Evolutionary conservation across 2,113 vertebrate species (phyloP).

Genomic region (Caranx melampygus): DNA sequence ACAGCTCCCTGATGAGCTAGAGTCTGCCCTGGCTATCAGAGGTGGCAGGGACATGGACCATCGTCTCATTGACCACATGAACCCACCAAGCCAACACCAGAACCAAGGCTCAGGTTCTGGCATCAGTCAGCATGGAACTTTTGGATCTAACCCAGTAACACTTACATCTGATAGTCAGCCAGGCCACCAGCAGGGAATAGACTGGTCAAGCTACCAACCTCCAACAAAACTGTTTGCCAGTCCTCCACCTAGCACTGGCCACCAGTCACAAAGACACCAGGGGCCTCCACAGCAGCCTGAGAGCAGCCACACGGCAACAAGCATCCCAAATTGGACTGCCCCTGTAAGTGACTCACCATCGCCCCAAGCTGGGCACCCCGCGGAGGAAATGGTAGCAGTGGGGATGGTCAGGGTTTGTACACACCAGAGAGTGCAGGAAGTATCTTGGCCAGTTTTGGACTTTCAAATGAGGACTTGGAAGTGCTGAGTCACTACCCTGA

Average conservation of each 20-base stretch:
- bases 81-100: conserved; percentile 51
- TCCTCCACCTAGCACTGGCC: conserved; percentile 36
- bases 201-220: conserved; percentile 77
- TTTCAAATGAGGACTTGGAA: conserved; percentile 94
- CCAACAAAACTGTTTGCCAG: conserved; percentile 71
- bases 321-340: conserved; percentile 50
- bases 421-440: conserved; percentile 92
- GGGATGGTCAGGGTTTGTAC: conserved; percentile 79
- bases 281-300: conserved; percentile 52
- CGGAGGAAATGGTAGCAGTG: conserved; percentile 18
- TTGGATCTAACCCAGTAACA: conserved; percentile 33
- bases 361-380: conserved; percentile 54
- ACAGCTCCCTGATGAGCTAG: conserved; percentile 76
- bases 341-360: conserved; percentile 22
- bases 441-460: conserved; percentile 93
- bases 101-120: conserved; percentile 52
- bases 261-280: conserved; percentile 51
- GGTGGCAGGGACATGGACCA: conserved; percentile 80
- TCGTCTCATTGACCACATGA: conserved; percentile 82
- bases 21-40: conserved; percentile 74
- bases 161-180: conserved; percentile 60
- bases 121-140: conserved; percentile 65
- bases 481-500: conserved; percentile 95
- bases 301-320: conserved; percentile 47
- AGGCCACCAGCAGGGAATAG: conserved; percentile 57